phyloP scores from a whole-genome alignment of 2,888 invertebrate genomes.

The Andrena fulva region DNA sequence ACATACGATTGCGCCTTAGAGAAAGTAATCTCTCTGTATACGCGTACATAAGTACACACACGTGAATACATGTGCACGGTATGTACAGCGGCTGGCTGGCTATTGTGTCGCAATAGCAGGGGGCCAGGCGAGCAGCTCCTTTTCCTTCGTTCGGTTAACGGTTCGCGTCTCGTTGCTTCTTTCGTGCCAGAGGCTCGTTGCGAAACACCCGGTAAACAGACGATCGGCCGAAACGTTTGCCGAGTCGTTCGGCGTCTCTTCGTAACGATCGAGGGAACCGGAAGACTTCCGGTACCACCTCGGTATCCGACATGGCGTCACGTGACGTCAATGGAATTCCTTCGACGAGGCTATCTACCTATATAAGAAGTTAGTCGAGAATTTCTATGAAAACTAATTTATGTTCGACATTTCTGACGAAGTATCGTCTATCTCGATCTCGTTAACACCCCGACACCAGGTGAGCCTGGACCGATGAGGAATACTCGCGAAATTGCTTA shows the following conservation, averaged over 20 bases:
- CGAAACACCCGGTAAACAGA: constrained; percentile 49
- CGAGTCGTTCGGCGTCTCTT: neutral
- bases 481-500: neutral
- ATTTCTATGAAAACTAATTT: no score
- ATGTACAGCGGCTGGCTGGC: constrained; percentile 49
- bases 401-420: neutral
- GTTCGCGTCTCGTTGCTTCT: constrained; percentile 42
- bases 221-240: neutral
- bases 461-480: neutral
- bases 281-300: constrained; percentile 11
- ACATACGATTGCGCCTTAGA: constrained; percentile 60
- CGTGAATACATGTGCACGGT: neutral
- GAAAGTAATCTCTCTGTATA: constrained; percentile 72
- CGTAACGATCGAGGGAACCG: constrained; percentile 12
- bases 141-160: constrained; percentile 69
- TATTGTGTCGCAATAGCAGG: constrained; percentile 74
- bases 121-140: constrained; percentile 39
- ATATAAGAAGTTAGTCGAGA: no score
- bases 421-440: neutral
- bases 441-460: neutral
- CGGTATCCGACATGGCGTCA: neutral
- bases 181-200: constrained; percentile 35
- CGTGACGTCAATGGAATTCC: neutral
- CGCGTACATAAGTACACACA: constrained; percentile 1
- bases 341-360: neutral